Base-by-base conservation (phyloP, 1,140 invertebrate genomes). In the Drosophila sp. region DNA sequence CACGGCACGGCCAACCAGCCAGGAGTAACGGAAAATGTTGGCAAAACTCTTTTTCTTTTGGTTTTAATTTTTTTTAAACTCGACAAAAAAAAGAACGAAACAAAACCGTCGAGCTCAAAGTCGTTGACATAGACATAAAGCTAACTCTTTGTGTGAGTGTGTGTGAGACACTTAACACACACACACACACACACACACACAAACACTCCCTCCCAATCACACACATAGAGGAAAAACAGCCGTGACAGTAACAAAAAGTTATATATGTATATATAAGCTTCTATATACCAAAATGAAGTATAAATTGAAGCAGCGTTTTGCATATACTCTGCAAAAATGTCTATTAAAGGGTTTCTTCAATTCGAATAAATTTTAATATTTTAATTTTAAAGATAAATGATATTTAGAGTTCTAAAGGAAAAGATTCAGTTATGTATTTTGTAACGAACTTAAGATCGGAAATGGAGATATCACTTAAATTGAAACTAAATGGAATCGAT, bases 121-220 rank as follows among this genome's bases (percentile, higher is more conserved):
- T 73, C 79, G 66, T 62, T 82, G 74, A 62, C 73, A 77, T 81
- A 77, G 70, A 73, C 79, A 64, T 80, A 64, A 65, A 60, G 60
- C 79, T 61, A 66, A 40, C 40, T 60, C 29, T 55, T 47, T 62
- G 29, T 35, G n/a, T 38, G 29, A 25, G 35, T 58, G 54, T 65
- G 5, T 66, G 38, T 56, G 74, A 35, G 47, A 70, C 69, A 71
- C 71, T 70, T 73, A 62, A 76, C 64, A n/a, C n/a, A n/a, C n/a
- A n/a, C n/a, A n/a, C n/a, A n/a, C n/a, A n/a, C 66, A 60, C 70
- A 72, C 44, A 68, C 60, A 54, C 50, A 56, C 44, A 54, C 71
- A 56, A 47, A 58, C 8, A 56, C 30, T 7, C 4, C 10, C 38
- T 50, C 63, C 50, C 25, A 60, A 32, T 50, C 58, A 41, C 33